phyloP scores from a whole-genome alignment of 2,113 vertebrate genomes.

The Cervus canadensis region DNA sequence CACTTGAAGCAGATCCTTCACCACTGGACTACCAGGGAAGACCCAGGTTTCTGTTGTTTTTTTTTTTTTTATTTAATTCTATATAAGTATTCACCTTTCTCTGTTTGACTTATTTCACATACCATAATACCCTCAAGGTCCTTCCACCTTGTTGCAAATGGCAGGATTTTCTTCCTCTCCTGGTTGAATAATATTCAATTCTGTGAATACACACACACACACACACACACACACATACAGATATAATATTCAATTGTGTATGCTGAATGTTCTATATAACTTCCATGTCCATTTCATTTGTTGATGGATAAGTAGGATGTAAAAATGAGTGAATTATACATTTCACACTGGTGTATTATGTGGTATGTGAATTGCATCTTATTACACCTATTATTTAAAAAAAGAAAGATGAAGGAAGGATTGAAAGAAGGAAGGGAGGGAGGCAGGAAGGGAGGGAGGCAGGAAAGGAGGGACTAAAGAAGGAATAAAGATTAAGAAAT shows the following conservation, averaged over 20 bases:
- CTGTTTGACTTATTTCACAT: not conserved
- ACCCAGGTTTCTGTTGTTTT: not conserved
- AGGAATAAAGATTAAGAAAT: not conserved
- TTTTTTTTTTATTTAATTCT: not conserved
- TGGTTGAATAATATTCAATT: not conserved
- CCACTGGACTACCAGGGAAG: not conserved
- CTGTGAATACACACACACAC: not conserved
- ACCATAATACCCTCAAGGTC: not conserved
- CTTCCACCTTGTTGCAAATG: not conserved
- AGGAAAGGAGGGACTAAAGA: not conserved
- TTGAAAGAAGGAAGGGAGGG: not conserved
- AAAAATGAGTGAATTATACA: not conserved
- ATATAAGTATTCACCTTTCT: not conserved
- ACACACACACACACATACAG: not conserved
- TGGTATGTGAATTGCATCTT: not conserved
- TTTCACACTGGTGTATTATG: not conserved
- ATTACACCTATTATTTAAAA: not conserved
- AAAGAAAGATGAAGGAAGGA: not conserved
- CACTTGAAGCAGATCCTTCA: not conserved
- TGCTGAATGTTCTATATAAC: not conserved
- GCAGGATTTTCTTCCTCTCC: conserved; percentile 73
- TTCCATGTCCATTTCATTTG: not conserved
- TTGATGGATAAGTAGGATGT: not conserved
- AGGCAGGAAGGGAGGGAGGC: not conserved
- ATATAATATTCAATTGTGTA: not conserved